Evolutionary conservation across 2,113 vertebrate species (phyloP), one percentile per base, ranked within the genome.

Genomic region (Muscicapa adusta): DNA sequence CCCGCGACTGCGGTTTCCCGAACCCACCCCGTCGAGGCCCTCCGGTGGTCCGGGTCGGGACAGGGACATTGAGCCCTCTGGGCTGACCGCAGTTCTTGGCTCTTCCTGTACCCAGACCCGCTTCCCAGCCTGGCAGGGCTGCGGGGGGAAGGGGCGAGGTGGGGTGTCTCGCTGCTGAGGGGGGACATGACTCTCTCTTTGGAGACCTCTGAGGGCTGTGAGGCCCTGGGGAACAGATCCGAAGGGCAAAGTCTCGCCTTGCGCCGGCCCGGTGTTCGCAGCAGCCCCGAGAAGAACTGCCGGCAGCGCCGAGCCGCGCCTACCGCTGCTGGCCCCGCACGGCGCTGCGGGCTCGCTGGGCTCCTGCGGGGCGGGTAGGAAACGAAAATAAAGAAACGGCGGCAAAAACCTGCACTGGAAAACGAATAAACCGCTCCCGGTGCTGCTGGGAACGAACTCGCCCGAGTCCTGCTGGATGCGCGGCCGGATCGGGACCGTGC

Each of bases 321-420:
- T 16, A 6, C 2, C 12, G 62, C 66, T 16, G 42, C 48, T 9
- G 23, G 10, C 5, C 8, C 28, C 38, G 10, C 23, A 33, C 62
- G 12, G 45, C 28, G 19, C 51, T 4, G 17, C 8, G 8, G 29
- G 29, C 38, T 91, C 48, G 15, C 5, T 54, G 36, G 24, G 36
- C 63, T 75, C 33, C 15, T 4, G 29, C n/a, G 17, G 17, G 4
- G 53, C 7, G 9, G 24, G 12, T 25, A 67, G 23, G 22, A 83
- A 96, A 95, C 96, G 93, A 96, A 93, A 92, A 57, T n/a, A 61
- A n/a, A 23, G 28, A 68, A 34, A 23, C 0, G 4, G 13, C 1
- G 1, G 10, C 4, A 1, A 18, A 17, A 72, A 43, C 13, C 15
- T 5, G 8, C 54, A 31, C 86, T 15, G 3, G 17, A 22, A 83